A percentile compares a stretch with the other conserved stretches of the same genome.
Evolutionary conservation across 2,888 invertebrate species (phyloP).

Genomic region (Ormyrus nitidulus): DNA sequence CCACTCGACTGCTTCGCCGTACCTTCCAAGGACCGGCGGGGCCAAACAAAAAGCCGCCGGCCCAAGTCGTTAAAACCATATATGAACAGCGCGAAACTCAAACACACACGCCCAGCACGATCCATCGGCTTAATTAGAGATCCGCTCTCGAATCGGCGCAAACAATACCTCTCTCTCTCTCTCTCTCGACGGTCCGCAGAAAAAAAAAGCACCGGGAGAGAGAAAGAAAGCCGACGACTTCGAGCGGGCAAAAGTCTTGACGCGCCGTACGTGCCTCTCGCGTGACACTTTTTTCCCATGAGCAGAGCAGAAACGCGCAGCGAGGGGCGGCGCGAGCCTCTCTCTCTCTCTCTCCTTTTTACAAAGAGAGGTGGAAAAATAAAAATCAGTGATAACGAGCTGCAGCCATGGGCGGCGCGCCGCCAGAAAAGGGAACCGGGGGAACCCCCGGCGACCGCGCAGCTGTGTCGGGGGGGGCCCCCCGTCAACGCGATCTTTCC

Average conservation of each 20-base stretch:
- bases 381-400: constrained; percentile 72
- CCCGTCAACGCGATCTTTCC: constrained; percentile 50
- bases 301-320: constrained; percentile 54
- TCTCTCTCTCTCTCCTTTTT: constrained; percentile 31
- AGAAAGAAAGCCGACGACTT: background rate
- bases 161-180: background rate
- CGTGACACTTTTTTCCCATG: constrained; percentile 65
- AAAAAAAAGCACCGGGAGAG: constrained; percentile 10
- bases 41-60: no score
- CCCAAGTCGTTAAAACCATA: no score
- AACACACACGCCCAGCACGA: background rate
- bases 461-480: constrained; percentile 60
- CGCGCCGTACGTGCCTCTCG: constrained; percentile 60
- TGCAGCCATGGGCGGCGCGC: constrained; percentile 58
- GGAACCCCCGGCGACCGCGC: constrained; percentile 64
- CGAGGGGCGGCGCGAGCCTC: constrained; percentile 55
- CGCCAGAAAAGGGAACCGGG: constrained; percentile 35
- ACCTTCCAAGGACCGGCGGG: no score
- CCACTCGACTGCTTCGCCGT: no score
- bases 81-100: background rate
- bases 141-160: background rate
- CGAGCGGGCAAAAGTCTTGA: background rate
- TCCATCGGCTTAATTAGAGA: constrained; percentile 34
- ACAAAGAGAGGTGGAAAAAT: constrained; percentile 56
- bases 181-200: background rate